Percentiles rank a stretch among this genome's conserved stretches.
These are phyloP conservation scores for Rhynchonycteris naso DNA, from an alignment of 2,797 vertebrate species.

Conservation along the genomic window DNA sequence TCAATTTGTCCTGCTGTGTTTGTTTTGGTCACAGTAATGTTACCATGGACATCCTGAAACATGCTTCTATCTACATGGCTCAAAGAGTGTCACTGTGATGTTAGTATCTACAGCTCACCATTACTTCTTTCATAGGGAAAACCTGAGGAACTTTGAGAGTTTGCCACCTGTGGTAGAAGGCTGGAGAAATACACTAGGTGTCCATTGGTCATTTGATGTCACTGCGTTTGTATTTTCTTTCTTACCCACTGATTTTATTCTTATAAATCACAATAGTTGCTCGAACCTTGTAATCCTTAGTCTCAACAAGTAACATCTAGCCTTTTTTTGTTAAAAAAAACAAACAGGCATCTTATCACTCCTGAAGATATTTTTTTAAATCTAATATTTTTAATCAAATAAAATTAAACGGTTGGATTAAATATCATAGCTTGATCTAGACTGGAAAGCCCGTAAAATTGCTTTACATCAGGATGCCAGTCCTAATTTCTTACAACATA, in stretches of 20 bases:
- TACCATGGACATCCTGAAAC: not conserved
- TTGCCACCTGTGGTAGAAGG: too few relatives aligned
- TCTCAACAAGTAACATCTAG: not conserved
- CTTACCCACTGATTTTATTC: not conserved
- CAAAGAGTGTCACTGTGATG: rapidly evolving
- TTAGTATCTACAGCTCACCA: not conserved
- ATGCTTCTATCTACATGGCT: not conserved
- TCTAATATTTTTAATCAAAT: not conserved
- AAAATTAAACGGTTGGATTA: not conserved
- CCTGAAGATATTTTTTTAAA: not conserved
- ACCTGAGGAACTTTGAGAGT: not conserved
- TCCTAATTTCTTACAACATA: not conserved
- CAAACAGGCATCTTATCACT: not conserved
- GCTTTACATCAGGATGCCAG: not conserved
- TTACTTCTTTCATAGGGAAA: not conserved
- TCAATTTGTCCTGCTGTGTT: not conserved
- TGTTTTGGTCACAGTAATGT: not conserved
- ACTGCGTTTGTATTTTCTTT: not conserved
- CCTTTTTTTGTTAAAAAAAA: not conserved
- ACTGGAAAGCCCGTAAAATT: not conserved
- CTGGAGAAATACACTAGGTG: not conserved
- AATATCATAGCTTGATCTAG: not conserved
- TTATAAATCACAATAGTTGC: not conserved
- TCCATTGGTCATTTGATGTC: not conserved
- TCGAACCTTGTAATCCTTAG: not conserved